Evolutionary conservation across 2,113 vertebrate genomes (phyloP).

Genomic region (Miniopterus natalensis): DNA sequence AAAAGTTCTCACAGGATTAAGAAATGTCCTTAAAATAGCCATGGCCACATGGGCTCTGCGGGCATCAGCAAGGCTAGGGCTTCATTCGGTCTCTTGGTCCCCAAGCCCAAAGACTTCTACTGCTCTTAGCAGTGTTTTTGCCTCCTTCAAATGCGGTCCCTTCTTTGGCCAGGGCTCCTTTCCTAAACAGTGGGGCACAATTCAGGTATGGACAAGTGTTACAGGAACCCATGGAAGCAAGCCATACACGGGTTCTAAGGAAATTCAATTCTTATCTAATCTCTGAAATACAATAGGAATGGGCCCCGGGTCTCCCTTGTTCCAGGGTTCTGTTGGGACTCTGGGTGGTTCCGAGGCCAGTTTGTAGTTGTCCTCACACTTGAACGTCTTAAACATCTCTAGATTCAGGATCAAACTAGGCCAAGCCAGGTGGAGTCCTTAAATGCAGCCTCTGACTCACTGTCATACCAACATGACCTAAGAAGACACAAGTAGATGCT

Average conservation of each 20-base stretch:
- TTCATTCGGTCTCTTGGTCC: slow-evolving; percentile 27
- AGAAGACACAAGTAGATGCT: not conserved
- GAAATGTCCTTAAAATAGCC: slow-evolving; percentile 77
- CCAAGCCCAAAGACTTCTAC: not conserved
- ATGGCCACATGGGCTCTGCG: slow-evolving; percentile 68
- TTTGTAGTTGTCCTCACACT: not conserved
- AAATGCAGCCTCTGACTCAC: not conserved
- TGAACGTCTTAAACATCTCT: not conserved
- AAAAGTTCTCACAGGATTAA: slow-evolving; percentile 79
- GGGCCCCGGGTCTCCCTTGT: not conserved
- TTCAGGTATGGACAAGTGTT: not conserved
- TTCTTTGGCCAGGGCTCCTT: not conserved
- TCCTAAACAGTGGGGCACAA: not conserved
- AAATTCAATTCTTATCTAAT: not conserved
- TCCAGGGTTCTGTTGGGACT: not conserved
- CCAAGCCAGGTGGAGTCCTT: not conserved
- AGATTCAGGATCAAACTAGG: not conserved
- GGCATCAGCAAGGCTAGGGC: slow-evolving; percentile 28
- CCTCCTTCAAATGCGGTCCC: slow-evolving; percentile 43
- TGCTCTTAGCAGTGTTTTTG: not conserved
- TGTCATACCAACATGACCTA: not conserved
- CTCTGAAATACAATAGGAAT: not conserved
- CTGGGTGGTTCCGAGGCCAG: not conserved
- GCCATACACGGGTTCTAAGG: not conserved
- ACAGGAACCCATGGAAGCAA: not conserved